Conservation (phyloP, 2,113 vertebrate genomes). For the Mesitornis unicolor region DNA sequence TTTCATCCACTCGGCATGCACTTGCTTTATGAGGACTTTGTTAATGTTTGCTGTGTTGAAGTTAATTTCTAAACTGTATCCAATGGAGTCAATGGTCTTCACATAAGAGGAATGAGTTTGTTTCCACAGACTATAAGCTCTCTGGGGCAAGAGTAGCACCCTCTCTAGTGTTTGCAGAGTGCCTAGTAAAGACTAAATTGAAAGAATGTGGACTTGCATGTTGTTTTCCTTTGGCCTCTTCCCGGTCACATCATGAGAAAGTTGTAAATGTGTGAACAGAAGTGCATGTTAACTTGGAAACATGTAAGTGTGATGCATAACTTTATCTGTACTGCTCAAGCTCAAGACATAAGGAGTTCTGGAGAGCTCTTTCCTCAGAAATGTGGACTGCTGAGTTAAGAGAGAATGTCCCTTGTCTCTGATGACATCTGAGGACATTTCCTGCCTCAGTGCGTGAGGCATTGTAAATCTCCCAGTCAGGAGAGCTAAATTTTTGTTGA, state of each 20-base stretch:
- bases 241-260: not conserved
- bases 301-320: not conserved
- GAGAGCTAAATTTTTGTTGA: not conserved
- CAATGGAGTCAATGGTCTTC: not conserved
- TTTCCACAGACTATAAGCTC: not conserved
- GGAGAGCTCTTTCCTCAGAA: not conserved
- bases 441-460: not conserved
- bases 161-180: not conserved
- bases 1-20: not conserved
- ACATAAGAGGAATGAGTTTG: accelerated
- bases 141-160: not conserved
- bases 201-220: not conserved
- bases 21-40: not conserved
- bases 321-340: not conserved
- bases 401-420: not conserved
- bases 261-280: not conserved
- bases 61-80: not conserved
- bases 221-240: not conserved
- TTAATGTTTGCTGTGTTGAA: not conserved
- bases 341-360: accelerated
- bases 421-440: not conserved
- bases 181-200: not conserved
- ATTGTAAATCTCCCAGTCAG: not conserved
- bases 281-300: not conserved
- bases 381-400: not conserved